Evolutionary conservation across 2,113 vertebrate genomes (phyloP).

Genomic region (Apodemus sylvaticus): DNA sequence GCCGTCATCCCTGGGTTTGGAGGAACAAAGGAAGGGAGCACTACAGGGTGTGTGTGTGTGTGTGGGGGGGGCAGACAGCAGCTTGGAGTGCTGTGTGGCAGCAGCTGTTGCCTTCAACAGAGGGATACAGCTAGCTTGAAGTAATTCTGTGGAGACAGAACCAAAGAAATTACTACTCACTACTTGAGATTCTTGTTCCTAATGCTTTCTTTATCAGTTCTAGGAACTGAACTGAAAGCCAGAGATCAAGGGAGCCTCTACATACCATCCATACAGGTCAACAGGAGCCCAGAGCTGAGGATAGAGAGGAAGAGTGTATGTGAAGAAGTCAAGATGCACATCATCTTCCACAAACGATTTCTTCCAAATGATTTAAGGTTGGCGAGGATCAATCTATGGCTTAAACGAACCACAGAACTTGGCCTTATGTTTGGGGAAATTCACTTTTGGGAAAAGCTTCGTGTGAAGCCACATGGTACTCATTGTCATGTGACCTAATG

Average conservation of each 20-base stretch:
- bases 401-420: conserved; percentile 32
- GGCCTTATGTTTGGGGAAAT: neutral
- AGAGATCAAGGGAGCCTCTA: conserved; percentile 2
- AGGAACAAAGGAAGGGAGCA: neutral
- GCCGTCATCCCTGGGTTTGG: neutral
- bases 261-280: conserved; percentile 24
- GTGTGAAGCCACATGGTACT: neutral
- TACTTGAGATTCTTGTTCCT: neutral
- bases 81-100: neutral
- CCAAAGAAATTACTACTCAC: neutral
- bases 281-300: neutral
- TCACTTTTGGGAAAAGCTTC: conserved; percentile 35
- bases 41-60: neutral
- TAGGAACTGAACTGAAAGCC: conserved; percentile 41
- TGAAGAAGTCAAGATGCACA: conserved; percentile 16
- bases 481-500: conserved; percentile 10
- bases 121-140: neutral
- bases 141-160: conserved; percentile 5
- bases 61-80: neutral
- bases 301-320: neutral
- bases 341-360: neutral
- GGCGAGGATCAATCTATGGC: conserved; percentile 11
- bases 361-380: conserved; percentile 15
- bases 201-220: neutral
- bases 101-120: neutral